Base-by-base conservation (phyloP, 2,113 vertebrate species). In the Paedocypris sp. region DNA sequence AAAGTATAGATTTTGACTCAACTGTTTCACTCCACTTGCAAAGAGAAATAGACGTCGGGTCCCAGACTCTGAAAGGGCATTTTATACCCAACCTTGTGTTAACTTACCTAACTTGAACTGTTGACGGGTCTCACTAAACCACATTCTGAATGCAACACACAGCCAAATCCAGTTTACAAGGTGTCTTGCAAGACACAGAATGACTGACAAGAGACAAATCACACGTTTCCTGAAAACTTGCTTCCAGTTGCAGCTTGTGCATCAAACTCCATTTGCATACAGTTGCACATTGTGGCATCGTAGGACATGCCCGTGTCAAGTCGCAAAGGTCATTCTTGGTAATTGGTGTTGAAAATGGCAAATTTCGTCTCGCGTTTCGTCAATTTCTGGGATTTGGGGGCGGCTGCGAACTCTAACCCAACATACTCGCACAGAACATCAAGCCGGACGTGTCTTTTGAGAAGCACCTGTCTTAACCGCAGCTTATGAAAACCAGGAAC, bases 401-500 rank as follows among this genome's bases (percentile, higher is more conserved):
- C 23, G 2, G 23, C 43, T 47, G 19, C 7, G 6, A 23, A 23
- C 42, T 25, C n/a, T 20, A 20, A 22, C 19, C 3, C 41, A 5
- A 11, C 42, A 45, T 23, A 45, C 20, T n/a, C 25, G 19, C 5
- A n/a, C 15, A 28, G 1, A 49, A 16, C 19, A 13, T 49, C 3
- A 10, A 29, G 19, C 28, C 7, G 9, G 19, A 15, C 3, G 9
- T 11, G 46, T 19, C 26, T 49, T 49, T 49, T 23, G 15, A 12
- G 15, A 49, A 49, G 26, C 4, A 31, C 9, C 15, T 49, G 25
- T 45, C 28, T 19, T 29, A 45, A 16, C 50, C 41, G 19, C 13
- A 31, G 31, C 46, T 28, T 20, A 23, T 15, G 20, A 63, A 68
- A 39, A 60, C 69, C 71, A 68, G 70, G 66, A 62, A 58, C 51